These are phyloP conservation scores for Magallana gigas DNA, from an alignment of 1,140 invertebrate species.

Conservation along the genomic window DNA sequence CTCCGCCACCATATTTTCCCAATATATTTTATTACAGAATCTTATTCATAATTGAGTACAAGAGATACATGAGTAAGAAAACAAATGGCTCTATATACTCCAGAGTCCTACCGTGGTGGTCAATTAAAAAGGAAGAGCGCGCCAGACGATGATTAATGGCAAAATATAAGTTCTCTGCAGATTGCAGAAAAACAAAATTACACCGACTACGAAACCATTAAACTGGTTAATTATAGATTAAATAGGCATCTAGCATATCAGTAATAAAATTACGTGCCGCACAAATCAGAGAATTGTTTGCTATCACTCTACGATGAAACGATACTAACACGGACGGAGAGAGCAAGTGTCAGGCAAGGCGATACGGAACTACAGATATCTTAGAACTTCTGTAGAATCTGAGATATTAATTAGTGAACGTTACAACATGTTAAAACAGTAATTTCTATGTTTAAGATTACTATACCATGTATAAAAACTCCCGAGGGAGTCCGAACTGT, in stretches of 20 bases:
- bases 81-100: constrained; percentile 19
- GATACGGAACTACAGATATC: constrained; percentile 12
- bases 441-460: constrained; percentile 26
- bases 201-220: constrained; percentile 32
- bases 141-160: constrained; percentile 26
- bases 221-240: constrained; percentile 30
- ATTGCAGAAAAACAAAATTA: constrained; percentile 20
- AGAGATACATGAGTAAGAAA: not conserved
- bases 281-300: constrained; percentile 6
- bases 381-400: not conserved
- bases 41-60: constrained; percentile 34
- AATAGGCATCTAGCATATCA: constrained; percentile 28
- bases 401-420: constrained; percentile 30
- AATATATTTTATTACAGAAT: constrained; percentile 27
- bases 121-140: constrained; percentile 1
- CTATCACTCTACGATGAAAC: not conserved
- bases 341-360: constrained; percentile 2
- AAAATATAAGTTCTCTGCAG: constrained; percentile 17
- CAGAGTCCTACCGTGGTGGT: not conserved
- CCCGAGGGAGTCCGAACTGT: constrained; percentile 8
- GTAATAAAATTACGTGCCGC: not conserved
- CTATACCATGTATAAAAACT: constrained; percentile 25
- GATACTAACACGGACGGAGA: constrained; percentile 7
- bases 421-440: constrained; percentile 34
- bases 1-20: not conserved